phyloP scores from a whole-genome alignment of 2,113 vertebrate genomes.

The Tachuris rubrigastra region DNA sequence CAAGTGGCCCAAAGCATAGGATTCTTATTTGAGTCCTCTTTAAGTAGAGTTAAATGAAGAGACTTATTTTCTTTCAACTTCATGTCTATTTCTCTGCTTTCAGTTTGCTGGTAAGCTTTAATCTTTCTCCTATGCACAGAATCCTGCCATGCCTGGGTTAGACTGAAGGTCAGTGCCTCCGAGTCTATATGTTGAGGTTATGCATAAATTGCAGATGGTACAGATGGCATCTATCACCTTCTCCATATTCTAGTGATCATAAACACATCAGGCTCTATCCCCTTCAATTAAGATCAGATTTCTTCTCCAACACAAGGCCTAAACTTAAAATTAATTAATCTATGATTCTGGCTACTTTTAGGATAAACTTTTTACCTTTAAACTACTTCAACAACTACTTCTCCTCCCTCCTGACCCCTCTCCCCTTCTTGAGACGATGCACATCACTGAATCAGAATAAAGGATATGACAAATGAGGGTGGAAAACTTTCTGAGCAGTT shows the following conservation, averaged over 20 bases:
- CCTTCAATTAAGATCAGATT: neutral
- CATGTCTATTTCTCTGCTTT: neutral
- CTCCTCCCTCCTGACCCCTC: too few species aligned
- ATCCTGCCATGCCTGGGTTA: neutral
- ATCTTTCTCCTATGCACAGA: neutral
- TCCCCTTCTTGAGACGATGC: neutral
- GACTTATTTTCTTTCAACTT: neutral
- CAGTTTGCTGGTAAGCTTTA: neutral
- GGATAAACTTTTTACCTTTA: neutral
- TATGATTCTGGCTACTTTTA: neutral
- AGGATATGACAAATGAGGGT: fast-evolving
- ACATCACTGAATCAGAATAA: neutral
- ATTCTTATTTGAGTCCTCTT: neutral
- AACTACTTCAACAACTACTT: neutral
- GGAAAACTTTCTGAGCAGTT: neutral
- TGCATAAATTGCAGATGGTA: neutral
- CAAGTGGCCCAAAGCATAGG: neutral
- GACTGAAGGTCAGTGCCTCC: neutral
- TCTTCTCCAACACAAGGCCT: neutral
- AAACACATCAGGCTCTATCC: neutral
- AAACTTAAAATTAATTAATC: neutral
- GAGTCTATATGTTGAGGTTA: neutral
- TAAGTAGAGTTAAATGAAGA: neutral
- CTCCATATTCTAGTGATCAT: neutral
- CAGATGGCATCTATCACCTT: neutral